Base-by-base conservation (phyloP, 1,140 invertebrate genomes). In the Pentalonia nigronervosa region DNA sequence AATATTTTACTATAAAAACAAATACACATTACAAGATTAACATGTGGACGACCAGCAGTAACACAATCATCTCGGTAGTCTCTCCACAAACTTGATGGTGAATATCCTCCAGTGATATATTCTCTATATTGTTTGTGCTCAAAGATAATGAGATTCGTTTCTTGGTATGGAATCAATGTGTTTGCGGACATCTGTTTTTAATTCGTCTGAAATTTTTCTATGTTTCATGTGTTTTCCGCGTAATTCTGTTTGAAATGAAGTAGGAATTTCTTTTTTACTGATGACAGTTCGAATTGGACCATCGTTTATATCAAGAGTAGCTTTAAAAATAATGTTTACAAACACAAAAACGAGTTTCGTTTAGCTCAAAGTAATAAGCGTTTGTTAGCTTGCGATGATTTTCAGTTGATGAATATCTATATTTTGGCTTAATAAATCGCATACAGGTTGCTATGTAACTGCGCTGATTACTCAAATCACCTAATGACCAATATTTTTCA, bases 31-130 rank as follows among this genome's bases (percentile, higher is more conserved):
- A 93, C 47, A 87, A 93, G 93, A 53, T 93, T 94, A 53, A 89
- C 94, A 94, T 36, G 87, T 94, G 91, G 25, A 93, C 90, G 36
- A 89, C 67, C 93, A 84, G 30, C 48, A 76, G n/a, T 76, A 17
- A 76, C 9, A 76, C 67, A 76, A 89, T 36, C 50, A 60, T 76
- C 89, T 60, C 34, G 86, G 89, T 94, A 94, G 53, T 94, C 94
- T 56, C 93, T 93, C 93, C 94, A 89, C 20, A 94, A 53, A 83
- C 91, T 93, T 6, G 93, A 90, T 34, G 94, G 60, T 86, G 60
- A 93, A 94, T 34, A 94, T 25, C 91, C 93, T 67, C 93, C 94
- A 84, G 94, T 94, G 93, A 94, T 94, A 90, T 91, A 94, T 60
- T 94, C 92, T 91, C n/a, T 87, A 83, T 48, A 91, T 92, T 88